phyloP scores from a whole-genome alignment of 2,797 vertebrate species.

The Poliocrania exsul region DNA sequence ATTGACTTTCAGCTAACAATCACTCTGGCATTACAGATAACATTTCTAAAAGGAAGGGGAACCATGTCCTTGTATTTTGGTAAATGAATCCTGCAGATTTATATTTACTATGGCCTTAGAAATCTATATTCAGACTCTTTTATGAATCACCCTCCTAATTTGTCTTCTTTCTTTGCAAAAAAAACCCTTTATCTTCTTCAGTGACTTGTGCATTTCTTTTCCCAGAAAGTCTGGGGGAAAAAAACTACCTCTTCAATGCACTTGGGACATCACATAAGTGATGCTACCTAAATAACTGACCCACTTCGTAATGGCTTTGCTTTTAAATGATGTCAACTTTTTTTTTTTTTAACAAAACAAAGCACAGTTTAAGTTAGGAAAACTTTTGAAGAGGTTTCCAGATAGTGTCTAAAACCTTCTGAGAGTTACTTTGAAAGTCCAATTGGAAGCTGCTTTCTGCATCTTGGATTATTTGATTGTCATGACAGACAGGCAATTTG shows the following conservation, averaged over 20 bases:
- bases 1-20: background rate
- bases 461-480: background rate
- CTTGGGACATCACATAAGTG: background rate
- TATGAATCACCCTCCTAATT: background rate
- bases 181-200: background rate
- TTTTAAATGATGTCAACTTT: background rate
- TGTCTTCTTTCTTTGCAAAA: background rate
- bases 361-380: background rate
- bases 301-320: background rate
- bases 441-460: background rate
- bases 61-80: background rate
- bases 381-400: background rate
- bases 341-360: background rate
- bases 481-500: background rate
- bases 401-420: background rate
- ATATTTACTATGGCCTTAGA: background rate
- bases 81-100: background rate
- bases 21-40: background rate
- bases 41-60: background rate
- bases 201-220: background rate
- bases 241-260: background rate
- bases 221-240: background rate
- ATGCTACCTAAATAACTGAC: background rate
- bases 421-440: background rate
- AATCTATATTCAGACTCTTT: background rate